Percentiles rank a stretch among this genome's conserved stretches.
Evolutionary conservation across 2,888 invertebrate species (phyloP).

Genomic region (Seira sanloemensis): DNA sequence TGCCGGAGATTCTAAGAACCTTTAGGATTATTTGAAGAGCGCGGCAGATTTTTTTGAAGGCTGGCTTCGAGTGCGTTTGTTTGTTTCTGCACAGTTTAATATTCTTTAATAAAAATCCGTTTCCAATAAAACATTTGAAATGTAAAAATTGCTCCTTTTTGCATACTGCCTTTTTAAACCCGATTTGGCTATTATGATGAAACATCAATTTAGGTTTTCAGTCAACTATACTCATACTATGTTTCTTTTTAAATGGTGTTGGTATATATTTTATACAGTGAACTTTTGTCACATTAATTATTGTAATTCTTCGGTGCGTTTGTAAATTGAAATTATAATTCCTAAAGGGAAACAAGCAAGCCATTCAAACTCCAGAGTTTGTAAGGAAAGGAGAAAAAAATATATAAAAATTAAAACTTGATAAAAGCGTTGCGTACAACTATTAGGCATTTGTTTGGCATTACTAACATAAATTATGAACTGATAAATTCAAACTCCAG

Average conservation of each 20-base stretch:
- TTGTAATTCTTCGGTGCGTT: slow-evolving; percentile 16
- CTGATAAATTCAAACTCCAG: not conserved
- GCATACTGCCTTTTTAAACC: slow-evolving; percentile 21
- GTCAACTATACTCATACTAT: not conserved
- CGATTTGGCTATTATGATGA: slow-evolving; percentile 20
- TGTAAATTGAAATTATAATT: not conserved
- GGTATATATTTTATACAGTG: slow-evolving; percentile 47
- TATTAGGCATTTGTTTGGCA: not conserved
- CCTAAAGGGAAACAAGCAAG: slow-evolving; percentile 44
- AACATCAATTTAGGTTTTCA: slow-evolving; percentile 16
- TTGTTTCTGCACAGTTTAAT: slow-evolving; percentile 67
- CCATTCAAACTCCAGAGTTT: slow-evolving; percentile 54
- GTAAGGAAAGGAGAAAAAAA: slow-evolving; percentile 49
- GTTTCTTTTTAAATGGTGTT: slow-evolving; percentile 8
- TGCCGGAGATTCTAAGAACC: slow-evolving; percentile 38
- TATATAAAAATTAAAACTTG: slow-evolving; percentile 52
- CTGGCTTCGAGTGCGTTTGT: slow-evolving; percentile 66
- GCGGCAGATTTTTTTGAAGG: slow-evolving; percentile 33
- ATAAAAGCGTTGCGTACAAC: not conserved
- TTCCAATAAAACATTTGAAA: slow-evolving; percentile 24
- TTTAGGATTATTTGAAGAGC: slow-evolving; percentile 45
- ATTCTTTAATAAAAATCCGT: slow-evolving; percentile 64
- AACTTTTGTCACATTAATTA: slow-evolving; percentile 22
- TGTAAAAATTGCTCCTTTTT: not conserved
- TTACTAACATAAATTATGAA: not conserved